Evolutionary conservation across 1,140 invertebrate species (phyloP).

Genomic region (Maniola jurtina): DNA sequence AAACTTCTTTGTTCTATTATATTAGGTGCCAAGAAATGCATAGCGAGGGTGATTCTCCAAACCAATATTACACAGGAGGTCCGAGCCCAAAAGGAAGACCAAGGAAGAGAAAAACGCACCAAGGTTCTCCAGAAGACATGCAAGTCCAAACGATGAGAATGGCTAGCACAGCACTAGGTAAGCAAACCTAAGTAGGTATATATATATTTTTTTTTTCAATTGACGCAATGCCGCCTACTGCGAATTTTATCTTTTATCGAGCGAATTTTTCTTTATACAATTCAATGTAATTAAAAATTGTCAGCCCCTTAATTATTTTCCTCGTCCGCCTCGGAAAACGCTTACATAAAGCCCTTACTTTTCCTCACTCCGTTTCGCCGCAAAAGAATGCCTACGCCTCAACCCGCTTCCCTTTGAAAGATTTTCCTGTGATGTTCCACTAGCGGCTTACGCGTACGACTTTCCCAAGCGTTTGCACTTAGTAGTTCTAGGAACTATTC

Average conservation of each 20-base stretch:
- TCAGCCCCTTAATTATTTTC: conserved; percentile 41
- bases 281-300: conserved; percentile 44
- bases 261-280: conserved; percentile 36
- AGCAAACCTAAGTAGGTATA: too few species aligned
- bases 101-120: conserved; percentile 86
- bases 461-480: neutral
- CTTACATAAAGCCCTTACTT: conserved; percentile 35
- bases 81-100: conserved; percentile 89
- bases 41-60: conserved; percentile 80
- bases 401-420: neutral
- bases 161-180: conserved; percentile 84
- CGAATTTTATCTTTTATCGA: conserved; percentile 20
- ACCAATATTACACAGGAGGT: conserved; percentile 80
- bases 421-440: neutral
- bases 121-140: conserved; percentile 80
- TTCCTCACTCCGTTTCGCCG: conserved; percentile 24
- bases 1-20: conserved; percentile 1
- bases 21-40: conserved; percentile 71
- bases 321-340: conserved; percentile 34
- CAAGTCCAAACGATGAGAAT: conserved; percentile 84
- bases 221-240: conserved; percentile 12
- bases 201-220: conserved; percentile 9
- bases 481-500: neutral
- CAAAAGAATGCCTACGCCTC: conserved; percentile 14
- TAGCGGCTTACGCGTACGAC: neutral